Percentiles rank a stretch among this genome's conserved stretches.
These are phyloP conservation scores for Drosophila novamexicana DNA, from an alignment of 1,140 invertebrate species.

Conservation along the genomic window DNA sequence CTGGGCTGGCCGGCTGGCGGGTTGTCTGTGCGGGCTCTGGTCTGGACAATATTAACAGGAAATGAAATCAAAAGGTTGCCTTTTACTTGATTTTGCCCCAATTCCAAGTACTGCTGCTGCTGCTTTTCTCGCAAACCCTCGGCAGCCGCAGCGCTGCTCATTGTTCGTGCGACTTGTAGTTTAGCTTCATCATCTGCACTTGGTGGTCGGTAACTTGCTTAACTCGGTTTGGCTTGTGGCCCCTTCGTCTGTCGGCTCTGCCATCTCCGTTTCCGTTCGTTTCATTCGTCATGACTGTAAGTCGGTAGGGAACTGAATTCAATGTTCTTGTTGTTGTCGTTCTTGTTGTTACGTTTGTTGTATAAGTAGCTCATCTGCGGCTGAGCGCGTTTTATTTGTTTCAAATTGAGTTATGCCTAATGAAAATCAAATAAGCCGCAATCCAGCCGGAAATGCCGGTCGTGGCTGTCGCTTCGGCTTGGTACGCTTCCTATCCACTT, in stretches of 20 bases:
- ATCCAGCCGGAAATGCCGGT: constrained; percentile 76
- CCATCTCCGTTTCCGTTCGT: constrained; percentile 65
- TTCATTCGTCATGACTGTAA: constrained; percentile 60
- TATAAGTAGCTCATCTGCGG: constrained; percentile 81
- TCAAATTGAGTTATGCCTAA: constrained; percentile 83
- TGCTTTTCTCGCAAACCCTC: background rate
- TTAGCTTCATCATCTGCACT: constrained; percentile 80
- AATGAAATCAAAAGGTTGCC: constrained; percentile 82
- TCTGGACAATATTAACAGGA: constrained; percentile 77
- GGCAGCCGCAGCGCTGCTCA: constrained; percentile 12
- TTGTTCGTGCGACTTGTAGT: constrained; percentile 72
- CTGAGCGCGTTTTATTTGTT: constrained; percentile 81
- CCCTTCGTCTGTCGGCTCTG: constrained; percentile 16
- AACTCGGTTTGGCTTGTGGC: constrained; percentile 25
- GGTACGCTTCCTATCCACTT: constrained; percentile 23
- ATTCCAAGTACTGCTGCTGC: constrained; percentile 52
- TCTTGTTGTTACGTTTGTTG: constrained; percentile 40
- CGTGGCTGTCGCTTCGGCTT: constrained; percentile 30
- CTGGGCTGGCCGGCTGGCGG: background rate
- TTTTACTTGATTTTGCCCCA: constrained; percentile 77
- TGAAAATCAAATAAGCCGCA: constrained; percentile 83
- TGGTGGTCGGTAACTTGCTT: constrained; percentile 61
- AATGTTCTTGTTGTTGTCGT: constrained; percentile 6
- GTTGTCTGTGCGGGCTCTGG: constrained; percentile 19
- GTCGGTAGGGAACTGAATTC: constrained; percentile 33